These are phyloP conservation scores for Aplodontia rufa DNA, from an alignment of 2,113 vertebrate species.

Conservation along the genomic window DNA sequence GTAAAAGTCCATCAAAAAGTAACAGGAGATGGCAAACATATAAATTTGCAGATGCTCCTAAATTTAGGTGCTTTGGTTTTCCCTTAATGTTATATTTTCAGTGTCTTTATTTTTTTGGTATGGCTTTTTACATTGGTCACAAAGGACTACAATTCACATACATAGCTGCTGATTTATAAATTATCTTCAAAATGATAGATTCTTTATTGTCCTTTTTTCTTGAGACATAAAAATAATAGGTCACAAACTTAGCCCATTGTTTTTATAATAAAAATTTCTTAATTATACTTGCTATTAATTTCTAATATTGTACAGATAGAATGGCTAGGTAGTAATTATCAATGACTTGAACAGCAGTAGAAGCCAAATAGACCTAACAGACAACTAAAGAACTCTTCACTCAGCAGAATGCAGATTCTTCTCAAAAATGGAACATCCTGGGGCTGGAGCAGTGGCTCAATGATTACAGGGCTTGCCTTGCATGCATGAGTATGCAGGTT, in stretches of 20 bases:
- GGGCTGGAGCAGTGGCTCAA: no score
- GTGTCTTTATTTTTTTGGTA: background rate
- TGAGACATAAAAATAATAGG: background rate
- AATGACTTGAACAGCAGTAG: background rate
- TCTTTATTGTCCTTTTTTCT: background rate
- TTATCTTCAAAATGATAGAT: background rate
- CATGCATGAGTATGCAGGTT: no score
- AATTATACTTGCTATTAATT: background rate
- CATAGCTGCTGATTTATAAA: background rate
- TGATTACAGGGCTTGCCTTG: no score
- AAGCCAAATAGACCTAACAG: background rate
- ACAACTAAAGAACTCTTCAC: no score
- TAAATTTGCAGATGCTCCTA: background rate
- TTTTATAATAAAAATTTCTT: background rate
- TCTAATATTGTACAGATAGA: background rate
- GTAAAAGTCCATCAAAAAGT: no score
- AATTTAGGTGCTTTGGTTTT: background rate
- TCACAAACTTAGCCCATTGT: background rate
- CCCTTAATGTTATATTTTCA: background rate
- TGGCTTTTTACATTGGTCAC: background rate
- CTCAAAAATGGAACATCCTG: background rate
- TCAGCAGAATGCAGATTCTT: fast-evolving
- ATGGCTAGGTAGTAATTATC: background rate
- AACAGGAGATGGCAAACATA: fast-evolving
- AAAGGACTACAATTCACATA: background rate